Evolutionary conservation across 2,888 invertebrate species (phyloP).

Genomic region (Phaonia tiefii): DNA sequence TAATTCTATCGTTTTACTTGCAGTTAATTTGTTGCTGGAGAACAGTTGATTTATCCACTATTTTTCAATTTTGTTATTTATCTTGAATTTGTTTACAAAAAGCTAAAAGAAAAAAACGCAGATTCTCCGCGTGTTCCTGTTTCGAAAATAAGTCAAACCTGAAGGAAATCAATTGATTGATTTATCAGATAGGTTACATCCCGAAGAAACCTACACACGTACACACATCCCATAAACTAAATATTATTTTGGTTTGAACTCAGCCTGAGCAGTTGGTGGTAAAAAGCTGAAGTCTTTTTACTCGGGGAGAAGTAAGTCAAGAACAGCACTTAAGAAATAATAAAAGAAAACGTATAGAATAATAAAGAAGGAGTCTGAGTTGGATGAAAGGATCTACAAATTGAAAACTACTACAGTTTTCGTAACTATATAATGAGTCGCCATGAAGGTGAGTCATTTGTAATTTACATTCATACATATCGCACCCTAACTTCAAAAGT

Average conservation of each 20-base stretch:
- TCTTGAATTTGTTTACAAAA: constrained; percentile 36
- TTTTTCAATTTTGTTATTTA: constrained; percentile 23
- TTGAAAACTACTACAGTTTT: constrained; percentile 63
- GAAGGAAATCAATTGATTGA: constrained; percentile 11
- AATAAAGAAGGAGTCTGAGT: constrained; percentile 49
- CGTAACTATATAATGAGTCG: constrained; percentile 88
- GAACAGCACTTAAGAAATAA: background rate
- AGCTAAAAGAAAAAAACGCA: background rate
- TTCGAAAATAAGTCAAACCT: constrained; percentile 21
- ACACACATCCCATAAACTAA: constrained; percentile 12
- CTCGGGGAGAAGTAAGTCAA: constrained; percentile 16
- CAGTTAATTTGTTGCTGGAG: constrained; percentile 56
- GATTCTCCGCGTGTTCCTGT: constrained; percentile 45
- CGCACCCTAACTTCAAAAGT: too few species aligned
- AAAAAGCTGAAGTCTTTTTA: constrained; percentile 38
- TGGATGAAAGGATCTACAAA: constrained; percentile 54
- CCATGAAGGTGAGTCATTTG: constrained; percentile 90
- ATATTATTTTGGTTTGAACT: constrained; percentile 1
- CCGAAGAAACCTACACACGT: background rate
- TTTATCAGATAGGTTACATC: background rate
- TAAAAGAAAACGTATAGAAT: constrained; percentile 8
- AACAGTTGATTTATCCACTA: background rate
- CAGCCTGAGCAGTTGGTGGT: constrained; percentile 42
- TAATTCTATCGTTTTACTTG: constrained; percentile 9
- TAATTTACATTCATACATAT: too few species aligned